Evolutionary conservation across 2,113 vertebrate species (phyloP), one percentile per base, ranked within the genome.

Genomic region (Rousettus leschenaultii): DNA sequence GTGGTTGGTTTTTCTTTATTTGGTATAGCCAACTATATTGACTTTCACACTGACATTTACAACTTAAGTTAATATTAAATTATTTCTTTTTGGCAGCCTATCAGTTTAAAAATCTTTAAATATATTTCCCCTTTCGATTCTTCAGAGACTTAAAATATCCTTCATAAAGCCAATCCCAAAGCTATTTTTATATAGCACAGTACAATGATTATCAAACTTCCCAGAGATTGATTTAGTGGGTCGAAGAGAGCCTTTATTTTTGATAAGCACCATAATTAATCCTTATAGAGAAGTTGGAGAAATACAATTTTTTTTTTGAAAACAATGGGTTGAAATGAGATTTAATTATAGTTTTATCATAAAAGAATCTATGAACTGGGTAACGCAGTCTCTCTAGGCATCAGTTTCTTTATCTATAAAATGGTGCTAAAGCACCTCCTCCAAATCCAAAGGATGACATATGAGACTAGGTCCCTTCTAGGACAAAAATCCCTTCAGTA

Each of bases 51-150:
- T 93, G 66, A 95, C n/a, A 78, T 61, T 95, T 79, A 61, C 22
- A 97, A 96, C 45, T 59, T n/a, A 78, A 78, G 3, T 68, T 91
- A 73, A 40, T 73, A 86, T 53, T 94, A 59, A 65, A 63, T 89
- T 89, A 59, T 51, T 55, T 97, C 61, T 95, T 73, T 73, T 89
- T 16, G 94, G 61, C 6, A 93, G 65, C 33, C 59, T n/a, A 71
- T 8, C 92, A 66, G 15, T 33, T 86, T 86, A 91, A 95, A 91
- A 92, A 91, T 55, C 9, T 45, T 80, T 63, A 90, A 82, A 89
- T 45, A 93, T n/a, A 12, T 51, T 33, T 93, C 38, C 24, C 8
- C n/a, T 73, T 86, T 28, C 13, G 78, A 65, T 71, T 91, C 51
- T 26, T 94, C 33, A 78, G 86, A 92, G 35, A 40, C 12, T 86